These are phyloP conservation scores for Cromileptes altivelis DNA, from an alignment of 2,113 vertebrate species.

Conservation along the genomic window DNA sequence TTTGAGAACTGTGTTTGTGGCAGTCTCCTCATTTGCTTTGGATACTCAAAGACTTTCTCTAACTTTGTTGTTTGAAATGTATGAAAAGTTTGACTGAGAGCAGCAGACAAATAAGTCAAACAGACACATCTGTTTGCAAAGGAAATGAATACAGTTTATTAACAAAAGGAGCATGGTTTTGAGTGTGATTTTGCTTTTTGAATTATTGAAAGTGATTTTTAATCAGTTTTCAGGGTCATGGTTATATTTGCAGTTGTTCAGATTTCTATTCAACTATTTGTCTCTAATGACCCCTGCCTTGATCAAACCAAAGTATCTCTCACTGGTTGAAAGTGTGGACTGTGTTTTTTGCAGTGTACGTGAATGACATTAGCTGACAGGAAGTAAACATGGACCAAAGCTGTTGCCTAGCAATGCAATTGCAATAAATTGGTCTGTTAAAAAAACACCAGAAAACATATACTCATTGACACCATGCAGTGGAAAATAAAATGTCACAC, in stretches of 20 bases:
- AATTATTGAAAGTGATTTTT: too few species aligned
- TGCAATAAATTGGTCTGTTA: too few species aligned
- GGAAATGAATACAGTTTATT: background rate
- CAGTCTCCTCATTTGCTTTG: background rate
- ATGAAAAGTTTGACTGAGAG: background rate
- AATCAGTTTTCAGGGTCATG: background rate
- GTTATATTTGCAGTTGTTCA: background rate
- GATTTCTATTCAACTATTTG: background rate
- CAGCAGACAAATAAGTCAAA: background rate
- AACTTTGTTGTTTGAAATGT: background rate
- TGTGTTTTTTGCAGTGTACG: too few species aligned
- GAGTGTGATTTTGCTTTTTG: background rate
- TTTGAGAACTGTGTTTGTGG: background rate
- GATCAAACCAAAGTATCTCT: too few species aligned
- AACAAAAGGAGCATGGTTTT: background rate
- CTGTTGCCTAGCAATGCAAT: too few species aligned
- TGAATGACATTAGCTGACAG: too few species aligned
- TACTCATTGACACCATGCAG: background rate
- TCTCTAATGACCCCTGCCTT: background rate
- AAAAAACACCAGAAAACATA: background rate
- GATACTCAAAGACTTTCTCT: background rate
- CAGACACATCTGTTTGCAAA: background rate
- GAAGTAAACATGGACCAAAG: too few species aligned
- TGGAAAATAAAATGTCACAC: background rate
- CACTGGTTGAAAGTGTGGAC: background rate